Evolutionary conservation across 2,888 invertebrate species (phyloP).

Genomic region (Parnassius mnemosyne): DNA sequence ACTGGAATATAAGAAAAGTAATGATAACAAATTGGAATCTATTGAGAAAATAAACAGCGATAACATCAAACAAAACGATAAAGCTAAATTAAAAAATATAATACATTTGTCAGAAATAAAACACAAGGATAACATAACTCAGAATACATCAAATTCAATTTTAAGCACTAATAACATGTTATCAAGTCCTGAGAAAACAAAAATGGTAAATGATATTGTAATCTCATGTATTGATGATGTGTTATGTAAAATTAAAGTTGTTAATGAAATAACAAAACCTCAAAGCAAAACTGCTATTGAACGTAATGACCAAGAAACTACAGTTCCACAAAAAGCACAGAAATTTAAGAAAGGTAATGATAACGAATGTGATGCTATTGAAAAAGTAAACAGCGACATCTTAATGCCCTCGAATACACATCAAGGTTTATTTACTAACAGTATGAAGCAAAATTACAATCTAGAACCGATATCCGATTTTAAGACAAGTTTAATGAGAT

Average conservation of each 20-base stretch:
- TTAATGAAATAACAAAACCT: not conserved
- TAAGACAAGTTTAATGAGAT: not conserved
- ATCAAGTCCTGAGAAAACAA: not conserved
- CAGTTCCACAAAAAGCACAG: not conserved
- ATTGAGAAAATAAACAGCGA: not conserved
- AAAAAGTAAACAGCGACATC: not conserved
- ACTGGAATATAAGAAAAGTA: not conserved
- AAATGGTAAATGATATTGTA: not conserved
- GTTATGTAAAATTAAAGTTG: conserved; percentile 5
- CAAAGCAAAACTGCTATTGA: not conserved
- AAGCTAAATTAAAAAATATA: not conserved
- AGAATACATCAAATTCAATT: not conserved
- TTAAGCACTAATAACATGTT: not conserved
- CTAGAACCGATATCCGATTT: not conserved
- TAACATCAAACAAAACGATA: no score
- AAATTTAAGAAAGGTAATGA: not conserved
- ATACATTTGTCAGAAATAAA: not conserved
- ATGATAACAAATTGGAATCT: not conserved
- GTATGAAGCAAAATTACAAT: not conserved
- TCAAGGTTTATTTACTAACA: not conserved
- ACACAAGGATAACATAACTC: not conserved
- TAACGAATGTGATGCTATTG: not conserved
- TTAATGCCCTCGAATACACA: not conserved
- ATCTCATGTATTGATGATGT: not conserved
- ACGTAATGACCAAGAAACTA: not conserved